Conservation (phyloP, 1,140 invertebrate genomes). For the Micrasema longulum region DNA sequence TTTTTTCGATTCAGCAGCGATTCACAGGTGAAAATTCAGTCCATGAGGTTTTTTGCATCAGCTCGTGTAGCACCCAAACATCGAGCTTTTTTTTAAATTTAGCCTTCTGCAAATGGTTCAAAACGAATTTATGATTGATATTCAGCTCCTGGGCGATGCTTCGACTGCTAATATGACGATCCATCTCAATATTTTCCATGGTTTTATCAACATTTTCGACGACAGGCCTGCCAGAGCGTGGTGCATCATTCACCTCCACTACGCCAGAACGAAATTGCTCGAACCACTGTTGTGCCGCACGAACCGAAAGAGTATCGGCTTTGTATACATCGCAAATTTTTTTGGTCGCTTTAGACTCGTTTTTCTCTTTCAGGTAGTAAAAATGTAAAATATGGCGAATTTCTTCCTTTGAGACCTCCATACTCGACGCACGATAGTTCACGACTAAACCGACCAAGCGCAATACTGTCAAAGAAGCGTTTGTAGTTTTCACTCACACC, state of each 20-base stretch:
- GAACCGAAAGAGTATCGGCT: too few relatives aligned
- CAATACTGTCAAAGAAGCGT: slow-evolving; percentile 12
- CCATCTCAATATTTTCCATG: not conserved
- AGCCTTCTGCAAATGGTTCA: slow-evolving; percentile 1
- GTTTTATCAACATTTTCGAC: not conserved
- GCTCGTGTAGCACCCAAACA: not conserved
- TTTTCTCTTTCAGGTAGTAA: slow-evolving; percentile 24
- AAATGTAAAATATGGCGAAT: slow-evolving; percentile 26
- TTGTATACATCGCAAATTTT: too few relatives aligned
- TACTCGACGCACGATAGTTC: slow-evolving; percentile 34
- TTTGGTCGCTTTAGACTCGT: too few relatives aligned
- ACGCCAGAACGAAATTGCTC: slow-evolving; percentile 3
- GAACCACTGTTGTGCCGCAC: too few relatives aligned
- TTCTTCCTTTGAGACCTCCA: slow-evolving; percentile 25
- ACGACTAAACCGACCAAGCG: slow-evolving; percentile 52
- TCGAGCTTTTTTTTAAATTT: not conserved
- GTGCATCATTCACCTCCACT: slow-evolving; percentile 17
- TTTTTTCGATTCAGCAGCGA: too few relatives aligned
- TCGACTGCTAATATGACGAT: too few relatives aligned
- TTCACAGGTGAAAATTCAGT: too few relatives aligned
- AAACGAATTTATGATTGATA: too few relatives aligned
- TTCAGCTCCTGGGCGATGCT: too few relatives aligned
- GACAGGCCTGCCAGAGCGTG: slow-evolving; percentile 17
- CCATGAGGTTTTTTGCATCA: too few relatives aligned
- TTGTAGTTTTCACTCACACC: slow-evolving; percentile 12